These are phyloP conservation scores for Ancistrus triradiatus DNA, from an alignment of 2,113 vertebrate species.

Conservation along the genomic window DNA sequence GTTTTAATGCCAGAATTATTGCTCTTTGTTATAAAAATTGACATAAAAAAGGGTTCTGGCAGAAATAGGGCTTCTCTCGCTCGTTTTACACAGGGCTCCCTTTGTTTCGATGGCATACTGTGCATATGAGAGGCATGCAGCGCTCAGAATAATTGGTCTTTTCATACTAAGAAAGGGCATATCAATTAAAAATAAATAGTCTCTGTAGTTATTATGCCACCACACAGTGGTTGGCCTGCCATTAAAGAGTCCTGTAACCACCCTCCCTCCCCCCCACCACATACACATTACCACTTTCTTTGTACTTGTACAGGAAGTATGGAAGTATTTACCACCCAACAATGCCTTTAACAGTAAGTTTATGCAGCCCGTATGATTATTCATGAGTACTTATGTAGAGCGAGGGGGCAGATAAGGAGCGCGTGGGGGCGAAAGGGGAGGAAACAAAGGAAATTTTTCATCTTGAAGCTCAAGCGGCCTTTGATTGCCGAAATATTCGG, in stretches of 20 bases:
- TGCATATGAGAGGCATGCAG: constrained; percentile 65
- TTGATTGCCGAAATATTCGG: constrained; percentile 55
- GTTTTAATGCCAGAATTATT: constrained; percentile 63
- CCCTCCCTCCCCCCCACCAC: constrained; percentile 26
- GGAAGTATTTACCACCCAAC: constrained; percentile 46
- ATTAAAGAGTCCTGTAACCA: constrained; percentile 49
- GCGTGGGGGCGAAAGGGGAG: constrained; percentile 13
- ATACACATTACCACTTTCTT: constrained; percentile 31
- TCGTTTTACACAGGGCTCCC: constrained; percentile 68
- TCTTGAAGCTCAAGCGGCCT: constrained; percentile 50
- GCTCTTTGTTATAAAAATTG: constrained; percentile 62
- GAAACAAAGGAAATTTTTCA: constrained; percentile 48
- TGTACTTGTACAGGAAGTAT: constrained; percentile 34
- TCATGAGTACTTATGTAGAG: constrained; percentile 47
- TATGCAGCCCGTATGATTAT: constrained; percentile 49
- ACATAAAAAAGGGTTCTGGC: constrained; percentile 53
- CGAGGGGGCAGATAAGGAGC: constrained; percentile 27
- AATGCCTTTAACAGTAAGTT: constrained; percentile 47
- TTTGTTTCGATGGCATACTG: constrained; percentile 70
- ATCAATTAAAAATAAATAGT: constrained; percentile 78
- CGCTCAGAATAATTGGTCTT: constrained; percentile 74
- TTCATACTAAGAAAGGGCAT: constrained; percentile 76
- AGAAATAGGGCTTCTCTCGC: constrained; percentile 59
- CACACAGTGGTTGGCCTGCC: constrained; percentile 67
- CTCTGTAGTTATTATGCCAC: constrained; percentile 72